Evolutionary conservation across 1,140 invertebrate species (phyloP).

Genomic region (Pseudomyrmex dendroicus): DNA sequence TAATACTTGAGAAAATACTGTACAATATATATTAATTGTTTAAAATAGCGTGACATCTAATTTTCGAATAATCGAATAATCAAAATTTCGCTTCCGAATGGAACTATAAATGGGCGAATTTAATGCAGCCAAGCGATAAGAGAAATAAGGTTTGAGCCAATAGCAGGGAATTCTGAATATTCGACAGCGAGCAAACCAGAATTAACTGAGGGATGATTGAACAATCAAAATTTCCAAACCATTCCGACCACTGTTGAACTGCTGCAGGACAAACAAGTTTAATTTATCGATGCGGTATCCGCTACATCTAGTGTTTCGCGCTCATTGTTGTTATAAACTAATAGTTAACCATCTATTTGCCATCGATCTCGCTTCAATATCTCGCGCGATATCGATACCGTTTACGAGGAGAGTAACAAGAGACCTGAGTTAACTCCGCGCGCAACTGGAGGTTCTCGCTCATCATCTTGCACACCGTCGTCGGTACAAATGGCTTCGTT

Average conservation of each 20-base stretch:
- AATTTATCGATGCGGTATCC: constrained; percentile 53
- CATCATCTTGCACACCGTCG: neutral
- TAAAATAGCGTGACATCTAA: neutral
- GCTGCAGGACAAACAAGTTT: constrained; percentile 51
- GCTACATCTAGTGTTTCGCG: constrained; percentile 30
- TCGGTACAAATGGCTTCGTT: constrained; percentile 1
- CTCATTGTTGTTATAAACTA: constrained; percentile 46
- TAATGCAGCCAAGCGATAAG: neutral
- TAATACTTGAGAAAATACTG: too few relatives aligned
- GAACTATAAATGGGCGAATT: neutral
- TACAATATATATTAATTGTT: neutral
- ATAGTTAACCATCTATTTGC: constrained; percentile 26
- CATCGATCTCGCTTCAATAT: constrained; percentile 40
- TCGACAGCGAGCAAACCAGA: constrained; percentile 42
- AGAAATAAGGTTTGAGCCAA: constrained; percentile 45
- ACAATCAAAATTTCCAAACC: constrained; percentile 59
- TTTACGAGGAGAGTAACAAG: constrained; percentile 21
- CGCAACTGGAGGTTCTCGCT: neutral
- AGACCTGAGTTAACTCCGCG: neutral
- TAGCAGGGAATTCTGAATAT: constrained; percentile 46
- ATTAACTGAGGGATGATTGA: constrained; percentile 39
- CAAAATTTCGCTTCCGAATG: neutral
- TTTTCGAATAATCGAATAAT: neutral
- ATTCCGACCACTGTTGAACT: constrained; percentile 41
- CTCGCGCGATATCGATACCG: constrained; percentile 18